Evolutionary conservation across 2,888 invertebrate species (phyloP), one percentile per base, ranked within the genome.

Genomic region (Ochropleura leucogaster): DNA sequence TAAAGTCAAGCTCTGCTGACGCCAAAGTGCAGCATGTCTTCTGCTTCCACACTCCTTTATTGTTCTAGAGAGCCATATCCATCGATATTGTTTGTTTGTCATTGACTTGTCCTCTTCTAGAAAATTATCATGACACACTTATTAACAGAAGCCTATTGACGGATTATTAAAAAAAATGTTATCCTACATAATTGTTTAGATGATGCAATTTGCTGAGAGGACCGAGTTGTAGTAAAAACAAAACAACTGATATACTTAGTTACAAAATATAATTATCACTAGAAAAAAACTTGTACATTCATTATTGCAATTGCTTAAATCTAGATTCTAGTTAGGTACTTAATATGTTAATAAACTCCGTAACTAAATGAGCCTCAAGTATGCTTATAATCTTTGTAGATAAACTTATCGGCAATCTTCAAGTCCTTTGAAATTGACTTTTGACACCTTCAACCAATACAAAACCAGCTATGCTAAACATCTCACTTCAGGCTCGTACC

Each of bases 231-330:
- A 16, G 40, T 59, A 59, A 40, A 20, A 62, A 62, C n/a, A 71
- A 71, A 70, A 44, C 55, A 12, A 42, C 40, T 40, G 20, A 0
- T 42, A 20, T 14, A 30, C 30, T 30, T 30, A 42, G 20, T 72
- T 42, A 18, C 4, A 57, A 57, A 42, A 10, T 72, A 42, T 57
- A 20, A 42, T 30, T 69, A 16, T 72, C 55, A 42, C 72, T 55
- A 42, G 14, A 70, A 72, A 40, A 72, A 2, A 40, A 20, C 20
- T 46, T 71, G 55, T 72, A 71, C 70, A 71, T 16, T 30, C 4
- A 42, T 55, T 68, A 72, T 40, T 55, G 30, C 46, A 62, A 71
- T 55, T 72, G n/a, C 72, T 47, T 72, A 46, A 3, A 40, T 20
- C 14, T 55, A 67, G 5, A 20, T 62, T 44, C 6, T 62, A 44